phyloP scores from a whole-genome alignment of 2,888 invertebrate species.

The Cabera pusaria region DNA sequence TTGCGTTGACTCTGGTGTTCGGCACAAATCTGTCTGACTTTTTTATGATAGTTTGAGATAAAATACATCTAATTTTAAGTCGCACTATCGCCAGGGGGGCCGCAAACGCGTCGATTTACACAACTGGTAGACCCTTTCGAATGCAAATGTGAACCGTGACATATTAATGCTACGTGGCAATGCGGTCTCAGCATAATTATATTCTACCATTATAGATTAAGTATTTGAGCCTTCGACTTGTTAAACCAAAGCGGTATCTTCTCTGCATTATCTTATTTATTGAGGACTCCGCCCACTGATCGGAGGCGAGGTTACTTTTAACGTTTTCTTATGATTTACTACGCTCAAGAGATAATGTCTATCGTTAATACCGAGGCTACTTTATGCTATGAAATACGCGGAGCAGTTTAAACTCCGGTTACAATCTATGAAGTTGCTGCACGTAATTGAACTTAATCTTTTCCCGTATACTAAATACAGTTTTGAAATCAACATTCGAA shows the following conservation, averaged over 20 bases:
- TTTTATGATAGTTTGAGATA: no score
- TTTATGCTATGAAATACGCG: constrained; percentile 65
- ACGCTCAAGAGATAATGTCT: constrained; percentile 42
- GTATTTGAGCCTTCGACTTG: no score
- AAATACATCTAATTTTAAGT: constrained; percentile 43
- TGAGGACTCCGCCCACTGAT: constrained; percentile 47
- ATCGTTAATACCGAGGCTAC: constrained; percentile 52
- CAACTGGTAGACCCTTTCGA: constrained; percentile 41
- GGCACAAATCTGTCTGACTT: no score
- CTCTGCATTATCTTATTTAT: constrained; percentile 57
- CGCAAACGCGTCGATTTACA: constrained; percentile 29
- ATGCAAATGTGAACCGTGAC: constrained; percentile 58
- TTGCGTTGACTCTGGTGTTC: no score
- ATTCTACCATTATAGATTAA: no score
- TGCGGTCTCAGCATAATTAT: constrained; percentile 4
- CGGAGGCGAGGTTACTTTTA: constrained; percentile 46
- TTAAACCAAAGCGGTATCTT: constrained; percentile 37
- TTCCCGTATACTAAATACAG: constrained; percentile 20
- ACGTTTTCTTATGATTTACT: constrained; percentile 68
- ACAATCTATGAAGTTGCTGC: constrained; percentile 22
- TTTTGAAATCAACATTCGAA: constrained; percentile 25
- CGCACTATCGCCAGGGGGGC: constrained; percentile 42
- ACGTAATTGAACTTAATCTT: constrained; percentile 26
- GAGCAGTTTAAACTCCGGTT: constrained; percentile 27
- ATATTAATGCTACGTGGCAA: constrained; percentile 46